Evolutionary conservation across 1,140 invertebrate species (phyloP), one percentile per base, ranked within the genome.

Genomic region (Cyphomyrmex costatus): DNA sequence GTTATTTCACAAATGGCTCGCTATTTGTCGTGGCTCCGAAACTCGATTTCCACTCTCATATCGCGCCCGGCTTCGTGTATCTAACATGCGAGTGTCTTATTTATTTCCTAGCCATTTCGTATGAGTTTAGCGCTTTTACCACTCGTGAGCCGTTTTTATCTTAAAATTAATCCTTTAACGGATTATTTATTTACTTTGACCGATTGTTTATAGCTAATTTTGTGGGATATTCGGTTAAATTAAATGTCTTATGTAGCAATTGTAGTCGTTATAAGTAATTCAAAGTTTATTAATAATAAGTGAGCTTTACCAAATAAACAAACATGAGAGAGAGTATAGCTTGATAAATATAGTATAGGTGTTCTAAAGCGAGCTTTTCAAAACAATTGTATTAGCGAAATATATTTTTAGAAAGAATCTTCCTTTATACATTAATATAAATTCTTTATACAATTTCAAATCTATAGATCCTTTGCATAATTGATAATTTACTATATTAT

Each of bases 1-100:
- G 84, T 90, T 90, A 91, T 91, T 91, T 91, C 86, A 87, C 89
- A 90, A 90, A 91, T 90, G 86, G 86, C 78, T 73, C 30, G 74
- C 86, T 89, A 91, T 91, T 91, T 86, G 89, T 90, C 84, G 60
- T 33, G 24, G 58, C 70, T 82, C 33, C 82, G 88, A 85, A 90
- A 85, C 83, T 53, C 60, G n/a, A 42, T 63, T 85, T 58, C 70
- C 76, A 42, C 63, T 68, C 83, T 91, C 88, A 86, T 84, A 88
- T 85, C 89, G 88, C 61, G 83, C 61, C 82, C 86, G 79, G 82
- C 65, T 86, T 86, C 42, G 83, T 36, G 83, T 42, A 88, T 88
- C 85, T 71, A 85, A 80, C 58, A 24, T 63, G 24, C 42, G 63
- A 46, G 6, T 87, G 74, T 90, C 89, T 87, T 74, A 86, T 60